Base-by-base conservation (phyloP, 2,888 invertebrate genomes). In the Branchipolynoe longqiensis region DNA sequence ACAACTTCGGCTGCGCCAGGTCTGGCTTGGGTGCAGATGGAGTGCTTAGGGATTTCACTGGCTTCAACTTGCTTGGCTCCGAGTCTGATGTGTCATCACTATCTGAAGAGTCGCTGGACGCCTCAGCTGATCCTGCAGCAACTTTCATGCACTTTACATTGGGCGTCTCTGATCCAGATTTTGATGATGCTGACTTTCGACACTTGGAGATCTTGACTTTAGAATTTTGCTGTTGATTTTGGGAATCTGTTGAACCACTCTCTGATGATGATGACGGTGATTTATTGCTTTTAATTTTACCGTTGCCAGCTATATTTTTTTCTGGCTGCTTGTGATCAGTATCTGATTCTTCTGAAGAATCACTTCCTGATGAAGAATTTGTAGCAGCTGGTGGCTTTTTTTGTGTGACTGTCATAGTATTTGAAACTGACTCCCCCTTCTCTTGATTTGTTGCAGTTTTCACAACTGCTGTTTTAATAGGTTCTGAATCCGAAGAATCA, bases 181-280 rank as follows among this genome's bases (percentile, higher is more conserved):
- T n/a, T n/a, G n/a, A n/a, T n/a, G n/a, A n/a, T n/a, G n/a, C n/a
- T n/a, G n/a, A n/a, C n/a, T n/a, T n/a, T n/a, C n/a, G n/a, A n/a
- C n/a, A 41, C 56, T 87, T 87, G 78, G 28, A 59, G 18, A n/a
- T n/a, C n/a, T n/a, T n/a, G n/a, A n/a, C n/a, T n/a, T n/a, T n/a
- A n/a, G n/a, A n/a, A n/a, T n/a, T n/a, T n/a, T n/a, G n/a, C n/a
- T n/a, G n/a, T n/a, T n/a, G n/a, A n/a, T n/a, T n/a, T n/a, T n/a
- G n/a, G n/a, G n/a, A n/a, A n/a, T n/a, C n/a, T n/a, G 38, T 22
- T 36, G 73, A 33, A 38, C 22, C 6, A 73, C 73, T 73, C 18
- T 73, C 73, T n/a, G 73, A 73, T 73, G 73, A 41, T 33, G 73
- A 73, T 69, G 69, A 69, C 8, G 69, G n/a, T 31, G 6, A 31